Evolutionary conservation across 2,797 vertebrate genomes (phyloP), one percentile per base, ranked within the genome.

Genomic region (Sitta carolinensis): DNA sequence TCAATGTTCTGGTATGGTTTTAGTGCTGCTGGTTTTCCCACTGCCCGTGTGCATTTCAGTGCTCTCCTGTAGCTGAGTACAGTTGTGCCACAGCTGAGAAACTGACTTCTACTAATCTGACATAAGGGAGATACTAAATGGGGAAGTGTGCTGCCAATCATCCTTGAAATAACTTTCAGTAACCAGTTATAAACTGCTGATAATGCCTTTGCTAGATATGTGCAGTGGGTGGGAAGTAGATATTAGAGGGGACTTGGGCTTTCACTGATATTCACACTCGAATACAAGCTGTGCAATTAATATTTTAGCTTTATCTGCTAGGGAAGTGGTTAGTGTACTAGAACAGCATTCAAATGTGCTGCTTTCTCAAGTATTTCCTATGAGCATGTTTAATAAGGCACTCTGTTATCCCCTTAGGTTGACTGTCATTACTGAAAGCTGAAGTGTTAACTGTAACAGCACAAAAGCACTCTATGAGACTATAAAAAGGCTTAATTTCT

Each of bases 381-480:
- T 93, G 89, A 91, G 26, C 75, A 23, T 67, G 59, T 89, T 93
- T 85, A 84, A 69, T 91, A 67, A 93, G 73, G 42, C 47, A 76
- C 69, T 91, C 40, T 87, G 59, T 79, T 90, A 68, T 73, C 72
- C 67, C 51, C 58, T 85, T 78, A 80, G 63, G 43, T 62, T 91
- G 66, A n/a, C 63, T 90, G 76, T 68, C 54, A 47, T 89, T 92
- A 78, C 30, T 86, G 89, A 92, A 92, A 62, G 55, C 59, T 82
- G 84, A 80, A 87, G 32, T 87, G 78, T 80, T 77, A 89, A 92
- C 57, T 74, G 10, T 89, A 80, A 68, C 21, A 80, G 55, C 58
- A 88, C 32, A 34, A 48, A 78, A 70, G 32, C 17, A 32, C 48
- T 82, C 61, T 52, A 7, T 20, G 62, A 84, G 55, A 50, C 51